Evolutionary conservation across 2,797 vertebrate genomes (phyloP), one percentile per base, ranked within the genome.

Genomic region (Echeneis naucrates): DNA sequence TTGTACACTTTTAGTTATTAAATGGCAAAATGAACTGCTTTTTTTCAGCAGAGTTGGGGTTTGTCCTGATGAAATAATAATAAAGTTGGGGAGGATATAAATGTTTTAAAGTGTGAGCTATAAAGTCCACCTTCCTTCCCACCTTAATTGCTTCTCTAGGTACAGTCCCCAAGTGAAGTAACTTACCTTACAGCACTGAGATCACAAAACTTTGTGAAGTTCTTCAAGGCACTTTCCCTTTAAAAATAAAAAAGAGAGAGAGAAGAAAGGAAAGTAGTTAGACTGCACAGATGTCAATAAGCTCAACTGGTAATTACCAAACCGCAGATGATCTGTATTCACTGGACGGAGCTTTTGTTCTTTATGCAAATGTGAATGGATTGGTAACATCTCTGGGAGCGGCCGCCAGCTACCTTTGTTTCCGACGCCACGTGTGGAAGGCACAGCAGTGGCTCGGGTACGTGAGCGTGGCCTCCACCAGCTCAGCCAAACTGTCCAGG

Each of bases 381-480:
- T 87, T 61, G 68, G 55, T 60, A 27, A 10, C 44, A 56, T 70
- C 32, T 38, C 68, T 35, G 48, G 37, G 17, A 27, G 73, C 23
- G 7, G 16, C 27, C 51, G 30, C 13, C 6, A 0, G 27, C 38
- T 86, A 95, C 94, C 90, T 94, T 77, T 93, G 91, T 82, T 91
- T 89, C 17, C 54, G 86, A 2, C 77, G 95, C 96, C 96, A 96
- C 27, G 94, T 95, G 83, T 95, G 82, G 83, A 99, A 99, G n/a
- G 97, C 97, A 17, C 98, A 99, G 88, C 98, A 99, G 87, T 99
- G 98, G 81, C 97, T 98, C 12, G 97, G 93, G 87, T 98, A 99
- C 27, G 97, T 97, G 83, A 99, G 95, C 75, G 96, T 94, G 16
- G 96, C 97, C 77, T 96, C 95, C 81, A 93, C 83, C 78, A 99